phyloP scores from a whole-genome alignment of 2,888 invertebrate genomes.

The Osmoderma eremita region DNA sequence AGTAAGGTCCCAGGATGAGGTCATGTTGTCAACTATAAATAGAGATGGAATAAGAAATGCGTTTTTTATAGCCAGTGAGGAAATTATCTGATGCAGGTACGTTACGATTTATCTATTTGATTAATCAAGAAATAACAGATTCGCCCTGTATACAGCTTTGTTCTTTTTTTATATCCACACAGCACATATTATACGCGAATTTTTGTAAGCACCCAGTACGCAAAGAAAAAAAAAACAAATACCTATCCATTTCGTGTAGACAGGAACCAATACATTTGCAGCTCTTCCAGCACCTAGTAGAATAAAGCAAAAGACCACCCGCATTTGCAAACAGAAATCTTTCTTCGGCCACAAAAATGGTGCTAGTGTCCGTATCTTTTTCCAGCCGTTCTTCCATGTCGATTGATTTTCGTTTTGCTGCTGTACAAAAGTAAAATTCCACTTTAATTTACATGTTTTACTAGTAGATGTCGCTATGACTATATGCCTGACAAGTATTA shows the following conservation, averaged over 20 bases:
- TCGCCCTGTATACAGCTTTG: too few species aligned
- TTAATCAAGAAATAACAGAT: too few species aligned
- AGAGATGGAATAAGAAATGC: constrained; percentile 31
- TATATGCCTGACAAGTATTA: background rate
- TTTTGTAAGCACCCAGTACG: too few species aligned
- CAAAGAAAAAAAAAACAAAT: constrained; percentile 43
- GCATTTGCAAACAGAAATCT: constrained; percentile 77
- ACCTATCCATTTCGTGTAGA: constrained; percentile 94
- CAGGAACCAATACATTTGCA: constrained; percentile 91
- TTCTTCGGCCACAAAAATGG: constrained; percentile 97
- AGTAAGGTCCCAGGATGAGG: constrained; percentile 71
- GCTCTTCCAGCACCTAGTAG: constrained; percentile 82
- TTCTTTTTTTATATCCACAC: too few species aligned
- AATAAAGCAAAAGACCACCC: constrained; percentile 83
- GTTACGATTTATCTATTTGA: too few species aligned
- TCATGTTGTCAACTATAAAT: constrained; percentile 82
- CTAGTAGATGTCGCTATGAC: constrained; percentile 18
- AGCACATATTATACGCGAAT: too few species aligned
- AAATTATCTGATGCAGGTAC: too few species aligned
- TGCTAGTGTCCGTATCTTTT: constrained; percentile 80
- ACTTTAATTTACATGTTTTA: constrained; percentile 30
- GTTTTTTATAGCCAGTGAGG: too few species aligned
- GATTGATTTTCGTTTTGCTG: constrained; percentile 71
- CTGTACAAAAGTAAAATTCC: constrained; percentile 53
- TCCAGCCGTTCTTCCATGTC: constrained; percentile 82